Evolutionary conservation across 2,797 vertebrate genomes (phyloP).

Genomic region (Poeciliopsis paucimaculata): DNA sequence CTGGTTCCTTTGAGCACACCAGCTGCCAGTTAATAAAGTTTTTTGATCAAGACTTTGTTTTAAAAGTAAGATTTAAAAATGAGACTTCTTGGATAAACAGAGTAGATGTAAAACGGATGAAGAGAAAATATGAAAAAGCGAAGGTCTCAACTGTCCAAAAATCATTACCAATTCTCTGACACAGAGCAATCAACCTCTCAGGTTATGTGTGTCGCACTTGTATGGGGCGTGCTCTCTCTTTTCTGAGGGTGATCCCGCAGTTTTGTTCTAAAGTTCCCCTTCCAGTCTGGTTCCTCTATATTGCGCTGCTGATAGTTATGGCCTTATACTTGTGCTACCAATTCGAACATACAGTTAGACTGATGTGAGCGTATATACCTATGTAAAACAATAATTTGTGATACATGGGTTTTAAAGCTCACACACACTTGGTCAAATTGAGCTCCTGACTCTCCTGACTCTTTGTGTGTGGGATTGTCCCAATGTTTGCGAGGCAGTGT

Average conservation of each 20-base stretch:
- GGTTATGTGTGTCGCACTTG: not conserved
- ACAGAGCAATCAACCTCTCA: not conserved
- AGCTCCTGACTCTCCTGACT: too few species aligned
- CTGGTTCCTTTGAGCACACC: conserved; percentile 35
- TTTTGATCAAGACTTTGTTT: conserved; percentile 22
- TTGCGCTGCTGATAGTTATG: not conserved
- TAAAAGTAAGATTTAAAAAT: not conserved
- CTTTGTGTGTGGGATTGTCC: too few species aligned
- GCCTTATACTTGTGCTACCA: not conserved
- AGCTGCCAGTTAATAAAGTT: conserved; percentile 42
- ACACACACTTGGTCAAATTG: too few species aligned
- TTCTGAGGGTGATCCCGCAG: not conserved
- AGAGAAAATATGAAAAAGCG: not conserved
- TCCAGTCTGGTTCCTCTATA: not conserved
- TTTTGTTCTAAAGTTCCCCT: not conserved
- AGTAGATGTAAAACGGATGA: not conserved
- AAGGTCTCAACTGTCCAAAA: not conserved
- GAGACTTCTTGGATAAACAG: not conserved
- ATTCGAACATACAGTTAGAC: not conserved
- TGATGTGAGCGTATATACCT: too few species aligned
- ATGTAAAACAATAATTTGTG: too few species aligned
- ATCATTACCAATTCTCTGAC: not conserved
- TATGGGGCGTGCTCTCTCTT: not conserved
- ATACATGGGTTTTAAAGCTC: too few species aligned
- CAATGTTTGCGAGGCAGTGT: too few species aligned